Evolutionary conservation across 2,113 vertebrate species (phyloP).

Genomic region (Chunga burmeisteri): DNA sequence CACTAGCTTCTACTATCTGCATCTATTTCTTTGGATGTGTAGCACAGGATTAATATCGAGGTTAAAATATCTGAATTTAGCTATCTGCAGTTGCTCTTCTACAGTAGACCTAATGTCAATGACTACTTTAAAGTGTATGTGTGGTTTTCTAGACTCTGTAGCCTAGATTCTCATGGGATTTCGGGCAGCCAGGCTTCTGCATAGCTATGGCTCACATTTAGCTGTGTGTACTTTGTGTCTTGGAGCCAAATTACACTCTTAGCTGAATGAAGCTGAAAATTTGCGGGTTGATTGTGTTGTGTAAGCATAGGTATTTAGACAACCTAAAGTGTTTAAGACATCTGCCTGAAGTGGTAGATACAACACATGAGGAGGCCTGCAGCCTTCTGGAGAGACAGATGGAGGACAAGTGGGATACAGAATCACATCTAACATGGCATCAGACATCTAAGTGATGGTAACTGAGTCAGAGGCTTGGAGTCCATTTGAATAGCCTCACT

Average conservation of each 20-base stretch:
- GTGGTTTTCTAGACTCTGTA: neutral
- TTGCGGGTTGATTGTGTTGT: neutral
- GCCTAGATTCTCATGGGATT: neutral
- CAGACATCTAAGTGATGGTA: neutral
- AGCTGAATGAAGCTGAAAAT: neutral
- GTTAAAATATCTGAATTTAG: neutral
- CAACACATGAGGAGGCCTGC: neutral
- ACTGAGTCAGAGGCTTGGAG: neutral
- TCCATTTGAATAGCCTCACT: neutral
- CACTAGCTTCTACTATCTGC: neutral
- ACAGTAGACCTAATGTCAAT: neutral
- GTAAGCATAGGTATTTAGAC: neutral
- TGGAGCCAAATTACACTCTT: neutral
- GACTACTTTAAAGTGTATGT: neutral
- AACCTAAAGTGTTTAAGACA: neutral
- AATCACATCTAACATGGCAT: neutral
- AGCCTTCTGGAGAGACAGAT: neutral
- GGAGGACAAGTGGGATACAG: neutral
- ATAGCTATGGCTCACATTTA: neutral
- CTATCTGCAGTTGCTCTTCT: neutral
- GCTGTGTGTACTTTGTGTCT: neutral
- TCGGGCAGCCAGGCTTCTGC: neutral
- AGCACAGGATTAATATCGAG: neutral
- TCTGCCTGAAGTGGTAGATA: neutral
- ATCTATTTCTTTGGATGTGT: neutral